Evolutionary conservation across 2,797 vertebrate genomes (phyloP).

Genomic region (Pampus argenteus): DNA sequence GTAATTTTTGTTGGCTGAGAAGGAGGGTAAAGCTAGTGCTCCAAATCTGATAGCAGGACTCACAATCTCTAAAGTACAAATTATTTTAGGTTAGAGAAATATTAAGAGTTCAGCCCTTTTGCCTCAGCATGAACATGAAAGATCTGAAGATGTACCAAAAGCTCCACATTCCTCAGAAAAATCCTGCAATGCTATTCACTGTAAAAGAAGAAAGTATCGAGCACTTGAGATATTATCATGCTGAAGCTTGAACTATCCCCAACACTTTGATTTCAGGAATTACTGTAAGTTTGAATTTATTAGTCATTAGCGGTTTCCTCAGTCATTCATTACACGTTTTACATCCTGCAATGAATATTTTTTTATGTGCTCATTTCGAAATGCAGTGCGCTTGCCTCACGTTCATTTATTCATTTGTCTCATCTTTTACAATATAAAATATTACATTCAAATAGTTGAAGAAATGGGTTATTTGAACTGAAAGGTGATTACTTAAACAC

Average conservation of each 20-base stretch:
- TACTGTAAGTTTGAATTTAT: slow-evolving; percentile 52
- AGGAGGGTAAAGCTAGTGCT: not conserved
- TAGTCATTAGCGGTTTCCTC: slow-evolving; percentile 48
- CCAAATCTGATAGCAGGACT: not conserved
- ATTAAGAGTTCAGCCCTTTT: not conserved
- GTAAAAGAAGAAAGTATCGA: slow-evolving; percentile 36
- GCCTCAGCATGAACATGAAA: slow-evolving; percentile 31
- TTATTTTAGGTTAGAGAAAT: not conserved
- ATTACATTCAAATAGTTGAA: slow-evolving; percentile 3
- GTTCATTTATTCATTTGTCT: slow-evolving; percentile 1
- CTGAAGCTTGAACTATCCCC: not conserved
- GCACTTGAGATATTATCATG: slow-evolving; percentile 29
- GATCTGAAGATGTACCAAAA: slow-evolving; percentile 21
- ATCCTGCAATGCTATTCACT: slow-evolving; percentile 33
- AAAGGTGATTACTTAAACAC: not conserved
- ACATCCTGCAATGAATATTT: slow-evolving; percentile 34
- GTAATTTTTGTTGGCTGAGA: not conserved
- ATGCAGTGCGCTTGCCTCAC: slow-evolving; percentile 9
- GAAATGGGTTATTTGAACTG: slow-evolving; percentile 7
- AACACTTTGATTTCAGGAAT: slow-evolving; percentile 39
- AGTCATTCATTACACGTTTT: slow-evolving; percentile 53
- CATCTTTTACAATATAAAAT: slow-evolving; percentile 16
- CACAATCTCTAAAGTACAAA: not conserved
- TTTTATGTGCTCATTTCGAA: slow-evolving; percentile 38
- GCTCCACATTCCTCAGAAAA: slow-evolving; percentile 16